Evolutionary conservation across 1,140 invertebrate genomes (phyloP).

Genomic region (Adoxophyes honmai): DNA sequence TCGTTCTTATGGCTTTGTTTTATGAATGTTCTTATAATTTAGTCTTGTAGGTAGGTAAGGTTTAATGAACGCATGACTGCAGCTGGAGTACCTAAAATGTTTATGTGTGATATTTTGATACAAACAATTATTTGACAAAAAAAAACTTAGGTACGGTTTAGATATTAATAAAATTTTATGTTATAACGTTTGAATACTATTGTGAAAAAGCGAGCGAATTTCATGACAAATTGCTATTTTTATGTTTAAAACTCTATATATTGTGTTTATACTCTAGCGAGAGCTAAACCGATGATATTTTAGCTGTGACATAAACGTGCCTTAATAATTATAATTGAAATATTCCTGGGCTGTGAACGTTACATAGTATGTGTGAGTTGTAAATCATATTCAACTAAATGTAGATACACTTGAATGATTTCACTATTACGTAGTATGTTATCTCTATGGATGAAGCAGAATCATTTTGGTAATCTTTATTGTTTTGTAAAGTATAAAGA

Average conservation of each 20-base stretch:
- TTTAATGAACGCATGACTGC: background rate
- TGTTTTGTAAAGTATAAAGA: too few species aligned
- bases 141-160: background rate
- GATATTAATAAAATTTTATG: background rate
- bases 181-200: background rate
- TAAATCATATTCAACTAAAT: constrained; percentile 21
- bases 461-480: too few species aligned
- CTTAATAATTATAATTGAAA: constrained; percentile 9
- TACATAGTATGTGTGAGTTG: constrained; percentile 24
- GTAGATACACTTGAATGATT: too few species aligned
- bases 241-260: background rate
- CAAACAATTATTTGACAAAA: background rate
- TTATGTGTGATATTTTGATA: background rate
- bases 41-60: background rate
- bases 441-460: background rate
- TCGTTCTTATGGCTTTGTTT: background rate
- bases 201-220: constrained; percentile 21
- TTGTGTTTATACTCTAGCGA: background rate
- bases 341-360: constrained; percentile 24
- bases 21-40: constrained; percentile 1
- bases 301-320: constrained; percentile 1
- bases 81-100: background rate
- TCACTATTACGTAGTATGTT: background rate
- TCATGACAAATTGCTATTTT: constrained; percentile 28
- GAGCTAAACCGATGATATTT: background rate